Percentiles rank a stretch among this genome's conserved stretches.
Evolutionary conservation across 2,113 vertebrate genomes (phyloP).

Genomic region (Engystomops pustulosus): DNA sequence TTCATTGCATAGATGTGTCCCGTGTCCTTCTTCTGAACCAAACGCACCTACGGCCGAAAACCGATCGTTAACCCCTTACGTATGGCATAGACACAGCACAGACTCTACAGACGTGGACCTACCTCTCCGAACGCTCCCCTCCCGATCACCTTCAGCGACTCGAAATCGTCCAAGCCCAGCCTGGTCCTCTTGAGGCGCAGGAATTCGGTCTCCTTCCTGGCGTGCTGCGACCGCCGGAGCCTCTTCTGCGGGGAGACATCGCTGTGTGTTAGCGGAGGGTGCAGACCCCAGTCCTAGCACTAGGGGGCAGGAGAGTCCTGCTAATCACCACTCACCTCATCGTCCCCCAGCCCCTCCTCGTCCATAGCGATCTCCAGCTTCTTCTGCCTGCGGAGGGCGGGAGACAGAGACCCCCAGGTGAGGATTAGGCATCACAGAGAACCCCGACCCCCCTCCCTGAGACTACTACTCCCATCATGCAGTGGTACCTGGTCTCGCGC

Average conservation of each 20-base stretch:
- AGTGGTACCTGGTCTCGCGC: slow-evolving; percentile 94
- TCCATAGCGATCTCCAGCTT: slow-evolving; percentile 98
- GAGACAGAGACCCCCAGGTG: too few relatives aligned
- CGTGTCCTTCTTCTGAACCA: slow-evolving; percentile 98
- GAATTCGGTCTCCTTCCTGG: slow-evolving; percentile 97
- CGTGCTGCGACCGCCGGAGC: slow-evolving; percentile 91
- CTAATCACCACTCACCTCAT: slow-evolving; percentile 86
- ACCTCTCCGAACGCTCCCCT: slow-evolving; percentile 98
- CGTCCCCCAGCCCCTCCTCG: slow-evolving; percentile 92
- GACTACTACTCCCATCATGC: too few relatives aligned
- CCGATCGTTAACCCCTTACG: too few relatives aligned
- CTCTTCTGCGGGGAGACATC: slow-evolving; percentile 81
- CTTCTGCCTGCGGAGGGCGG: slow-evolving; percentile 85
- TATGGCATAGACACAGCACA: too few relatives aligned
- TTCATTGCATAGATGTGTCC: slow-evolving; percentile 99
- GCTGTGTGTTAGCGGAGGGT: not conserved
- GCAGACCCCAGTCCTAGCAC: not conserved
- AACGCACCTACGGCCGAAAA: slow-evolving; percentile 80
- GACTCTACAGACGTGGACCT: slow-evolving; percentile 25
- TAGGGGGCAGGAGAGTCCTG: too few relatives aligned
- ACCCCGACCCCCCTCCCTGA: too few relatives aligned
- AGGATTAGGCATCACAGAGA: too few relatives aligned
- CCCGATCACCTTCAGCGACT: slow-evolving; percentile 97
- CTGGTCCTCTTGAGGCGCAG: slow-evolving; percentile 93
- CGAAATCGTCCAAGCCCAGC: slow-evolving; percentile 94